phyloP scores from a whole-genome alignment of 1,140 invertebrate genomes.

The Akabosia matsudoensis region DNA sequence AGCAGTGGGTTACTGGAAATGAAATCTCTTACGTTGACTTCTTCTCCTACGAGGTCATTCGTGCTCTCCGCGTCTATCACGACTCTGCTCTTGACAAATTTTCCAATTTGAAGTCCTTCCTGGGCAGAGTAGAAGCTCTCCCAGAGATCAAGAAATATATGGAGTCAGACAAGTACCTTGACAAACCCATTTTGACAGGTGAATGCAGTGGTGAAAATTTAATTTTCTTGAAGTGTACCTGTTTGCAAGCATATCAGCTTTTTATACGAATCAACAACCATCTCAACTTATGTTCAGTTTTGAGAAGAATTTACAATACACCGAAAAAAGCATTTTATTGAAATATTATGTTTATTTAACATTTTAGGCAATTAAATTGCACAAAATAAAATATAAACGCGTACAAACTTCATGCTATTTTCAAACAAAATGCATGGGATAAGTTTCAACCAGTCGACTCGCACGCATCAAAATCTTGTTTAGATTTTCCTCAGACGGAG shows the following conservation, averaged over 20 bases:
- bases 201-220: too few species aligned
- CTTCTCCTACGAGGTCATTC: slow-evolving; percentile 24
- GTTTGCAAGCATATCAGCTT: too few species aligned
- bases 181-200: too few species aligned
- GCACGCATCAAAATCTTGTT: not conserved
- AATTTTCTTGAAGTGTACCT: too few species aligned
- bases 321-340: too few species aligned
- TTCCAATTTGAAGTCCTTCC: slow-evolving; percentile 8
- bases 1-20: slow-evolving; percentile 15
- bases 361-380: too few species aligned
- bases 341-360: too few species aligned
- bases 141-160: slow-evolving; percentile 29
- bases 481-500: not conserved
- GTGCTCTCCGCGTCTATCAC: not conserved
- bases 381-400: too few species aligned
- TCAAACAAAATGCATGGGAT: slow-evolving; percentile 40
- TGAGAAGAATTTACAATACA: too few species aligned
- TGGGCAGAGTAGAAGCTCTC: slow-evolving; percentile 5
- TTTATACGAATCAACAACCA: too few species aligned
- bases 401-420: too few species aligned
- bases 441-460: not conserved
- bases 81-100: not conserved
- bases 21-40: slow-evolving; percentile 31
- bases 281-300: too few species aligned
- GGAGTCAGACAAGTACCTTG: slow-evolving; percentile 42